phyloP scores from a whole-genome alignment of 2,888 invertebrate species.

The Scaptomyza flava region DNA sequence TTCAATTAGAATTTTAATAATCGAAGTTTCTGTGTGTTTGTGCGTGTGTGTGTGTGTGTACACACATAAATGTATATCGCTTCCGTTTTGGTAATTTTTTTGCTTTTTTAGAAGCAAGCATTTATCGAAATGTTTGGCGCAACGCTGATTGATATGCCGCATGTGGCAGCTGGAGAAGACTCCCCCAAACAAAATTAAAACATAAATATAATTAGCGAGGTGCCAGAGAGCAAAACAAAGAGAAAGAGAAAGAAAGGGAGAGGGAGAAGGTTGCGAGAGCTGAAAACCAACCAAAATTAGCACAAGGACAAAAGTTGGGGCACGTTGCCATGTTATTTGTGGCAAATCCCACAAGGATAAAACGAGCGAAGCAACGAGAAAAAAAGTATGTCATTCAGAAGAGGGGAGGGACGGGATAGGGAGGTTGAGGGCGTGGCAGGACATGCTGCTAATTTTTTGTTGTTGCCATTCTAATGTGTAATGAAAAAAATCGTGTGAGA shows the following conservation, averaged over 20 bases:
- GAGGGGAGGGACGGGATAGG: not conserved
- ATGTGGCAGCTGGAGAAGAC: constrained; percentile 30
- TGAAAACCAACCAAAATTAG: constrained; percentile 58
- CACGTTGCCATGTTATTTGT: constrained; percentile 9
- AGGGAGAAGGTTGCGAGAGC: not conserved
- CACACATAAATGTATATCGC: constrained; percentile 36
- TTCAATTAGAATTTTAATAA: constrained; percentile 81
- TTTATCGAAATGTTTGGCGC: constrained; percentile 63
- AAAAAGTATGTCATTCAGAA: constrained; percentile 16
- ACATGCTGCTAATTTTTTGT: constrained; percentile 70
- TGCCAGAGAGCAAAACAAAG: not conserved
- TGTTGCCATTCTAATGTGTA: constrained; percentile 45
- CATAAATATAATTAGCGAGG: constrained; percentile 67
- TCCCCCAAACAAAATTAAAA: constrained; percentile 49
- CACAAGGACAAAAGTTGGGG: constrained; percentile 58
- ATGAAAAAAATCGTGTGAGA: constrained; percentile 54
- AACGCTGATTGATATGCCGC: constrained; percentile 60
- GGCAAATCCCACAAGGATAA: constrained; percentile 65
- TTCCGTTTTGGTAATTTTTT: constrained; percentile 56
- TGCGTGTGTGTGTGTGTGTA: not conserved
- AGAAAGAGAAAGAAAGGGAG: not conserved
- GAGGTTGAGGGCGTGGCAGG: constrained; percentile 9
- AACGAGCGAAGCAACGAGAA: constrained; percentile 19
- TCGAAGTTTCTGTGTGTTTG: constrained; percentile 47
- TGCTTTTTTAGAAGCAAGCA: constrained; percentile 48